Percentiles rank a stretch among this genome's conserved stretches.
phyloP scores from a whole-genome alignment of 2,888 invertebrate genomes.

The Hypsopygia costalis region DNA sequence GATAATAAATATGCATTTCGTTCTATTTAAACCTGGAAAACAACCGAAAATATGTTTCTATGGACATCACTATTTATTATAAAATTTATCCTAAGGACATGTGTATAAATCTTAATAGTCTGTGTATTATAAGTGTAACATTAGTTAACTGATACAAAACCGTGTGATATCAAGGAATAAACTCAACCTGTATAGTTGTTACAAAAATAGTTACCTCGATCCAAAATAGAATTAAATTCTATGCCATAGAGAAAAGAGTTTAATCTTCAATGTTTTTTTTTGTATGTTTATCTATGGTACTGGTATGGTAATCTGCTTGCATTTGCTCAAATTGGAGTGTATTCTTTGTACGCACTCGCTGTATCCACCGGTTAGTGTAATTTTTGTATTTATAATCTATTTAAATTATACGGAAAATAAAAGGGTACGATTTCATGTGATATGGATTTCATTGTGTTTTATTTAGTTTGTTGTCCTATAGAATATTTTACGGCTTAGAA shows the following conservation, averaged over 20 bases:
- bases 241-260: slow-evolving; percentile 18
- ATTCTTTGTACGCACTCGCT: slow-evolving; percentile 40
- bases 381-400: slow-evolving; percentile 70
- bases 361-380: slow-evolving; percentile 67
- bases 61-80: slow-evolving; percentile 2
- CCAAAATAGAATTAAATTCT: slow-evolving; percentile 31
- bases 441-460: slow-evolving; percentile 46
- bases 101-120: slow-evolving; percentile 13
- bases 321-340: slow-evolving; percentile 65
- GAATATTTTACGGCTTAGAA: too few species aligned
- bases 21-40: background rate
- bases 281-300: background rate
- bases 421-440: slow-evolving; percentile 75
- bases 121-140: slow-evolving; percentile 22
- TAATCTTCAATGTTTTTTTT: slow-evolving; percentile 3
- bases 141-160: slow-evolving; percentile 35
- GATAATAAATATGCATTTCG: background rate
- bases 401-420: slow-evolving; percentile 59
- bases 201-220: slow-evolving; percentile 60
- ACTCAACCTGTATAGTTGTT: slow-evolving; percentile 30
- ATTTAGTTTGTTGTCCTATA: slow-evolving; percentile 8
- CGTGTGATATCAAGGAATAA: slow-evolving; percentile 55
- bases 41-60: background rate
- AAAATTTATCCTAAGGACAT: slow-evolving; percentile 8
- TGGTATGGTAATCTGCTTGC: slow-evolving; percentile 43